phyloP scores from a whole-genome alignment of 2,888 invertebrate genomes.

The Penaeus monodon region DNA sequence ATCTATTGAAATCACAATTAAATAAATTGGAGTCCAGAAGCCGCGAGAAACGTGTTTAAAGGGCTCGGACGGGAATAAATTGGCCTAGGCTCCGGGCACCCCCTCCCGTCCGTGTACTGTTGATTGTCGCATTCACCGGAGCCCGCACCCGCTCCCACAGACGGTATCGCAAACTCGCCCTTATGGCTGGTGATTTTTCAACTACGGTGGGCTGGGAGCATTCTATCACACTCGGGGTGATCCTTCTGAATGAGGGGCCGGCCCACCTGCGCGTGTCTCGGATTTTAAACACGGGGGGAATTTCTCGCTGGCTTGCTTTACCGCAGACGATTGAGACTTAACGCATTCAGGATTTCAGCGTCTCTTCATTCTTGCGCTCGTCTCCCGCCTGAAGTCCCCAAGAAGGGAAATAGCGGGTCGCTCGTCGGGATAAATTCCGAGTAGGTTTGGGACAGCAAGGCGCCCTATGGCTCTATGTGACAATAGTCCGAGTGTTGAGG shows the following conservation, averaged over 20 bases:
- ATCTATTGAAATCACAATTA: slow-evolving; percentile 44
- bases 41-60: slow-evolving; percentile 32
- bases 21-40: slow-evolving; percentile 48
- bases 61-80: slow-evolving; percentile 41
- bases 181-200: slow-evolving; percentile 52
- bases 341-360: slow-evolving; percentile 4
- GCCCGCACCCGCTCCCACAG: slow-evolving; percentile 18
- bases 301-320: neutral
- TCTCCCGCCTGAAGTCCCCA: too few relatives aligned
- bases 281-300: slow-evolving; percentile 21
- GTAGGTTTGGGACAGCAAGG: slow-evolving; percentile 23
- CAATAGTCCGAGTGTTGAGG: slow-evolving; percentile 47
- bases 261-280: slow-evolving; percentile 46
- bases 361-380: too few relatives aligned
- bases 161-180: slow-evolving; percentile 48
- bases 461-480: slow-evolving; percentile 31
- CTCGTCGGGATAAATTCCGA: neutral
- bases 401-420: too few relatives aligned
- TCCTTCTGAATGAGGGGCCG: slow-evolving; percentile 42
- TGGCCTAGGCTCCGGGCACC: slow-evolving; percentile 35
- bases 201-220: slow-evolving; percentile 37
- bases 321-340: neutral
- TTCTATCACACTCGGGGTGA: slow-evolving; percentile 49
- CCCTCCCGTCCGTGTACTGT: slow-evolving; percentile 34
- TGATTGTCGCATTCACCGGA: slow-evolving; percentile 54